Evolutionary conservation across 2,888 invertebrate genomes (phyloP), one percentile per base, ranked within the genome.

Genomic region (Reticulitermes lucifugus): DNA sequence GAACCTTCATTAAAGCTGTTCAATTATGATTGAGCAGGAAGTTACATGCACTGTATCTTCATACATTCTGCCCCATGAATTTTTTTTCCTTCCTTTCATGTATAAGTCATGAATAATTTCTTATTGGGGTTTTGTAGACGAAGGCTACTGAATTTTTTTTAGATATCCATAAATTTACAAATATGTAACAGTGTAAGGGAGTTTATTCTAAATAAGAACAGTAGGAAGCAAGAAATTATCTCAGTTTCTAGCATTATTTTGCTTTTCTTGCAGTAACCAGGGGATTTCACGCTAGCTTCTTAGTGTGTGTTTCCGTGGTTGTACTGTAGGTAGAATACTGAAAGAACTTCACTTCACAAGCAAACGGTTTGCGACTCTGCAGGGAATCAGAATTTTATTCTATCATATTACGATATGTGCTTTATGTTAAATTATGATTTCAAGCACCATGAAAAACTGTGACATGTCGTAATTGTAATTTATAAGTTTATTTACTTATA

Each of bases 1-100:
- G 80, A 80, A 80, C 80, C 80, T 80, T 80, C 60, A 60, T 80
- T 80, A 80, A 80, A 80, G 35, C 60, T 80, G 59, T 80, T 80
- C 80, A 80, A 59, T 80, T 80, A 80, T 59, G 59, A 80, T 80
- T 59, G 80, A 80, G 80, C 80, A 60, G 35, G 35, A 60, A 35
- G 80, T 59, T 59, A 60, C 80, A 41, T 29, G 60, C 46, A 80
- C 35, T 18, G 35, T 73, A 22, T 80, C 51, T 79, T 79, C 79
- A 79, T 79, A 43, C 35, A 79, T 18, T 25, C 65, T 5, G 25
- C 65, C 25, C 65, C n/a, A 65, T 10, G 14, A 65, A 25, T 25
- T 2, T 1, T 55, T n/a, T 14, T 65, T 25, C 3, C 25, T 65
- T 25, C n/a, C 25, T 9, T 65, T 65, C 65, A 25, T 65, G 65